phyloP scores from a whole-genome alignment of 2,888 invertebrate species.

The Rhodophaea formosa region DNA sequence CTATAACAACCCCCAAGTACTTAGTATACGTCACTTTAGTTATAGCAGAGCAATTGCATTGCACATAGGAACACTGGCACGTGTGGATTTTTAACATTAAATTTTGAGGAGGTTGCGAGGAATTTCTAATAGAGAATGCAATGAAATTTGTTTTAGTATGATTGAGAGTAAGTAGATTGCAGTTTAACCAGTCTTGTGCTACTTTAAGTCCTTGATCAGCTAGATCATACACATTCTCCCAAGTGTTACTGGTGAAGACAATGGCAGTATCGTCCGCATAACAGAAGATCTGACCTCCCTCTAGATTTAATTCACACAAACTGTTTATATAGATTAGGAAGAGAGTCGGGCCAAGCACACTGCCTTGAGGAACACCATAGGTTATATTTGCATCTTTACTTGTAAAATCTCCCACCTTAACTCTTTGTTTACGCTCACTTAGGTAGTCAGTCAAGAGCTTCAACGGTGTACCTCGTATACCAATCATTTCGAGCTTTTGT shows the following conservation, averaged over 20 bases:
- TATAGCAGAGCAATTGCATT: neutral
- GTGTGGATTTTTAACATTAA: neutral
- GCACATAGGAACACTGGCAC: neutral
- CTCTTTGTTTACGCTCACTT: neutral
- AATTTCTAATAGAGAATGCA: neutral
- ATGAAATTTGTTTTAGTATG: neutral
- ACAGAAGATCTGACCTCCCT: neutral
- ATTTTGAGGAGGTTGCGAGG: neutral
- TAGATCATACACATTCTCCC: neutral
- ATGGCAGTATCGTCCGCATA: neutral
- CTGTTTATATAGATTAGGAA: neutral
- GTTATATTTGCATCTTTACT: neutral
- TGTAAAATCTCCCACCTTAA: neutral
- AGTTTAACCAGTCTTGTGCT: neutral
- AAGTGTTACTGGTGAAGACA: neutral
- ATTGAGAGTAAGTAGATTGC: neutral
- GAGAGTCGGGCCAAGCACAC: neutral
- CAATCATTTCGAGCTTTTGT: neutral
- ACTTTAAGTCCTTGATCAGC: neutral
- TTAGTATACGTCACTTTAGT: neutral
- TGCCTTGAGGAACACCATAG: neutral
- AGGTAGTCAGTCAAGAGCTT: neutral
- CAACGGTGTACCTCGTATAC: neutral
- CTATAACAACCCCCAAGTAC: neutral
- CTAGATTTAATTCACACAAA: neutral